Conservation (phyloP, 2,888 invertebrate species). For the Hecatera dysodea region DNA sequence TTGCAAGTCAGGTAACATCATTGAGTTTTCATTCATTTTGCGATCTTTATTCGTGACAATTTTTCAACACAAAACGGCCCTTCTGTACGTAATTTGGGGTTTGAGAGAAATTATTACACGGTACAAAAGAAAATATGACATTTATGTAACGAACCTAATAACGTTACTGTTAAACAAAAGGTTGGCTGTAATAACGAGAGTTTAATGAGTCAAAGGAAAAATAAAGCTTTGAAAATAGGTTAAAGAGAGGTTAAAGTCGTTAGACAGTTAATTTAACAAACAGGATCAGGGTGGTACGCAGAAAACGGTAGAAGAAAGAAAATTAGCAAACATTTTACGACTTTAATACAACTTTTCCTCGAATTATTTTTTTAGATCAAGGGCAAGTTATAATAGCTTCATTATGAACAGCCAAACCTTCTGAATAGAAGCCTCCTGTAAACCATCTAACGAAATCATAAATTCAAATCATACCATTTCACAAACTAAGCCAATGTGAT, state of each 20-base stretch:
- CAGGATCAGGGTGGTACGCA: constrained; percentile 21
- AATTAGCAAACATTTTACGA: constrained; percentile 45
- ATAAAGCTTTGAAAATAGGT: constrained; percentile 45
- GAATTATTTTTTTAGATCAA: constrained; percentile 10
- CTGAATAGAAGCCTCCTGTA: neutral
- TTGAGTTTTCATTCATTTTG: neutral
- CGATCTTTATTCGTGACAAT: neutral
- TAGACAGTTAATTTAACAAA: constrained; percentile 56
- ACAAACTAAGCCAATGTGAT: constrained; percentile 12
- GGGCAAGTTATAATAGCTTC: constrained; percentile 16
- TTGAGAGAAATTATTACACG: constrained; percentile 54
- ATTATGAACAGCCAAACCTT: neutral
- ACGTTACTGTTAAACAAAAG: constrained; percentile 47
- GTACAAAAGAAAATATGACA: constrained; percentile 54
- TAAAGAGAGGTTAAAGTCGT: constrained; percentile 44
- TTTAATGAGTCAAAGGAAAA: constrained; percentile 53
- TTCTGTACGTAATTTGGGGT: constrained; percentile 45
- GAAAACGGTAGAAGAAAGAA: constrained; percentile 29
- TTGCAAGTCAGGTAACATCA: neutral
- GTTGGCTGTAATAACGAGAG: constrained; percentile 53
- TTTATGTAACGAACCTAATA: constrained; percentile 57
- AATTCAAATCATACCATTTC: neutral
- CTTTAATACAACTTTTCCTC: neutral
- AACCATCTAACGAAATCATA: constrained; percentile 2
- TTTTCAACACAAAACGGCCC: neutral